Percentiles rank a stretch among this genome's conserved stretches.
These are phyloP conservation scores for Micronycteris hirsuta DNA, from an alignment of 2,113 vertebrate species.

Conservation along the genomic window DNA sequence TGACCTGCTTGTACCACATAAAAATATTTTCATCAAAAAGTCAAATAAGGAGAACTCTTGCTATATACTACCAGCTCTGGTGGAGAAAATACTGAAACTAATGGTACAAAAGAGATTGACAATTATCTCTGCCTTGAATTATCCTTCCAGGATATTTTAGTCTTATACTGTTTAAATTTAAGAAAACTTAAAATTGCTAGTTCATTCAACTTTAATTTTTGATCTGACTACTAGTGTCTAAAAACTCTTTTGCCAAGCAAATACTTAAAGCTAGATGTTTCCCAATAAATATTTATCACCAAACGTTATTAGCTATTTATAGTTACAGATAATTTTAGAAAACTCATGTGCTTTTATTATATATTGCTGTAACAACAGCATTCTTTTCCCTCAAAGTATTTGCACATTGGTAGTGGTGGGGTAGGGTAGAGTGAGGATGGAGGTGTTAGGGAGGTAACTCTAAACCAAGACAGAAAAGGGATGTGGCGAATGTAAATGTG, in stretches of 20 bases:
- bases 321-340: neutral
- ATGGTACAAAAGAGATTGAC: neutral
- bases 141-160: neutral
- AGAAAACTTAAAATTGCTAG: neutral
- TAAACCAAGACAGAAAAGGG: neutral
- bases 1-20: neutral
- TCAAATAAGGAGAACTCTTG: slow-evolving; percentile 8
- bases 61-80: neutral
- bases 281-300: neutral
- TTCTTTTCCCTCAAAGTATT: neutral
- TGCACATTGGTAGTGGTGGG: neutral
- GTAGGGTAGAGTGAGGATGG: neutral
- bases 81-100: neutral
- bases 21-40: neutral
- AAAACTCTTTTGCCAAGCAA: neutral
- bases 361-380: neutral
- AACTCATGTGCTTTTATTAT: neutral
- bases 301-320: neutral
- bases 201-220: neutral
- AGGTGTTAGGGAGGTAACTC: neutral
- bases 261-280: neutral
- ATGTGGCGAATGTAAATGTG: neutral
- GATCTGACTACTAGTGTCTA: neutral
- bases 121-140: neutral
- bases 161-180: slow-evolving; percentile 28